A percentile compares a stretch with the other conserved stretches of the same genome.
Conservation (phyloP, 2,113 vertebrate genomes). For the Zingel zingel region DNA sequence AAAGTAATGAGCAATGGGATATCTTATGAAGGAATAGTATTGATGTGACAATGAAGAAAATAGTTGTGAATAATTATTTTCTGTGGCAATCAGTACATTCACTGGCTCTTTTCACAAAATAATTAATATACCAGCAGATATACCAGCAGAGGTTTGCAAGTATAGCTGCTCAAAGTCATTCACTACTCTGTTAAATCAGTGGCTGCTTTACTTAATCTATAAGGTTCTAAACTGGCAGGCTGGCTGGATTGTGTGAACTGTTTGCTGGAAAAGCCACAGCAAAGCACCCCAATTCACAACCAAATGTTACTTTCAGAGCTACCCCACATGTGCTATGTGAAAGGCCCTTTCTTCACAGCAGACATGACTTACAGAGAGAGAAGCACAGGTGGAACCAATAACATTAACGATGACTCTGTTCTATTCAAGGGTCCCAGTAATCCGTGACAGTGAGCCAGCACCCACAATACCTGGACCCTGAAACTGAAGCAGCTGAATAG, state of each 20-base stretch:
- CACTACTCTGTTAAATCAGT: conserved; percentile 9
- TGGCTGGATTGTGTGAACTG: neutral
- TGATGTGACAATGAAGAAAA: neutral
- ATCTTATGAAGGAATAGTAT: neutral
- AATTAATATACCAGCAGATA: conserved; percentile 23
- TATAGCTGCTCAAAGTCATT: conserved; percentile 33
- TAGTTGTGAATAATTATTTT: neutral
- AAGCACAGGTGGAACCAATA: neutral
- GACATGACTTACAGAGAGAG: neutral
- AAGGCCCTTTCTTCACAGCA: neutral
- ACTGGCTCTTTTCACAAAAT: conserved; percentile 9
- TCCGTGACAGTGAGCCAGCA: neutral
- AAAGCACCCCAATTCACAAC: neutral
- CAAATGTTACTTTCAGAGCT: neutral
- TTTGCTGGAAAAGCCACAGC: neutral
- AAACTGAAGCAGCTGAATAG: neutral
- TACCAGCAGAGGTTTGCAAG: conserved; percentile 17
- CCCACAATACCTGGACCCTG: neutral
- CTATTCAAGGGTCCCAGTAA: neutral
- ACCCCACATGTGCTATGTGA: neutral
- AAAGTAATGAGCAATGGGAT: neutral
- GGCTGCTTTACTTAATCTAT: conserved; percentile 18
- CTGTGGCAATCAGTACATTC: conserved; percentile 25
- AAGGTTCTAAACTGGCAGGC: neutral
- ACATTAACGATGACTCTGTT: neutral